Evolutionary conservation across 1,140 invertebrate species (phyloP).

Genomic region (Orius insidiosus): DNA sequence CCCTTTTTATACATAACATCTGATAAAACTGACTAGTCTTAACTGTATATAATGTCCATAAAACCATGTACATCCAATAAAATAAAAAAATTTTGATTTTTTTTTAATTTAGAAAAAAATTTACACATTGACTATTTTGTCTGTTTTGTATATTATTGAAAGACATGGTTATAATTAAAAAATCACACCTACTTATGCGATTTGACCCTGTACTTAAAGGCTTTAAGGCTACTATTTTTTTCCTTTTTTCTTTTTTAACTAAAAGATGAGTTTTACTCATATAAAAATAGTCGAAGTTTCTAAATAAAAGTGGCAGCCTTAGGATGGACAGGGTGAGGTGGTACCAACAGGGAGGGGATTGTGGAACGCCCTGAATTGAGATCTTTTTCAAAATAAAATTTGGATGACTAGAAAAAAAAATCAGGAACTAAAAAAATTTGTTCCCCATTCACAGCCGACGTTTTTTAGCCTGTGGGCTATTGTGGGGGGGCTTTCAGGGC

Average conservation of each 20-base stretch:
- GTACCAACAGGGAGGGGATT: too few species aligned
- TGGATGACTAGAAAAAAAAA: too few species aligned
- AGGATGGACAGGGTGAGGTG: too few species aligned
- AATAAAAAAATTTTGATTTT: constrained; percentile 6
- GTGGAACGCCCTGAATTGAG: too few species aligned
- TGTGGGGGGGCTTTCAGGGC: too few species aligned
- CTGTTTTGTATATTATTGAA: constrained; percentile 14
- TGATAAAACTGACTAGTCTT: constrained; percentile 18
- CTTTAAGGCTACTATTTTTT: constrained; percentile 15
- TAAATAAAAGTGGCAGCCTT: too few species aligned
- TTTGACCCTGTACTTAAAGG: constrained; percentile 17
- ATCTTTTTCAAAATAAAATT: too few species aligned
- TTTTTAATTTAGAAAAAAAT: constrained; percentile 1
- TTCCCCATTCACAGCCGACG: too few species aligned
- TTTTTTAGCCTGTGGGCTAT: too few species aligned
- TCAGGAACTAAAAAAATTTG: too few species aligned
- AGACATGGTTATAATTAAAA: constrained; percentile 16
- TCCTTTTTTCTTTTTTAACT: constrained; percentile 8
- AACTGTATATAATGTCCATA: constrained; percentile 15
- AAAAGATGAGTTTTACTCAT: constrained; percentile 14
- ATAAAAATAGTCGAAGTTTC: constrained; percentile 7
- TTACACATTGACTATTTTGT: constrained; percentile 5
- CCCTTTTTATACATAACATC: constrained; percentile 17
- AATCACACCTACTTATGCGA: constrained; percentile 18
- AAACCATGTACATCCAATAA: constrained; percentile 16